Base-by-base conservation (phyloP, 2,113 vertebrate genomes). In the Bagarius yarrelli region DNA sequence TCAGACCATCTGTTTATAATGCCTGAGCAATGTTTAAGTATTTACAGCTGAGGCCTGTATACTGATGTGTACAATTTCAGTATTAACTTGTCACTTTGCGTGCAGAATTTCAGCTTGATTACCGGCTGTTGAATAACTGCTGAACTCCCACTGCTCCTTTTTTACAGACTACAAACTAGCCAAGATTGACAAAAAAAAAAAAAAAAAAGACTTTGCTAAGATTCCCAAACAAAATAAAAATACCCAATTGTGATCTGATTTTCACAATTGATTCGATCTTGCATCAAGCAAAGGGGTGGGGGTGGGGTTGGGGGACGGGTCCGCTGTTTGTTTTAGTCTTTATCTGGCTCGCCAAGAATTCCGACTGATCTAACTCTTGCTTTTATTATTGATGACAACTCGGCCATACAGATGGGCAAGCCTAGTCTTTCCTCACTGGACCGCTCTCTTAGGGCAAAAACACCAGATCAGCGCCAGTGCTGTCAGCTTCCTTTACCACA, bases 341-440 rank as follows among this genome's bases (percentile, higher is more conserved):
- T 18, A 1, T 72, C 2, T 72, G n/a, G 47, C n/a, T 53, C 30
- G 6, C 55, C 19, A 19, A 78, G 47, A 6, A 52, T 53, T n/a
- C 21, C 16, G 19, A 53, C 44, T 21, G 61, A 53, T 44, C 8
- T 61, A 21, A 14, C 19, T 66, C 19, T 55, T 1, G 2, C 50
- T 56, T 67, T 79, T 56, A 69, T n/a, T 57, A 69, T 56, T 30
- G 64, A 79, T 69, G 77, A 79, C 32, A 40, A 57, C 9, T 78
- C 76, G 23, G 25, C 2, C 21, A 3, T 66, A 55, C 61, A 34
- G 16, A 78, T 34, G 1, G 19, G 3, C 9, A 5, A 27, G 15
- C 40, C 25, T 13, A 50, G 23, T n/a, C 40, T 34, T 73, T 16
- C 21, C 27, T 55, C 50, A 32, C 70, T 55, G 18, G 50, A 30